phyloP scores from a whole-genome alignment of 1,140 invertebrate species.

The Vanessa atalanta region DNA sequence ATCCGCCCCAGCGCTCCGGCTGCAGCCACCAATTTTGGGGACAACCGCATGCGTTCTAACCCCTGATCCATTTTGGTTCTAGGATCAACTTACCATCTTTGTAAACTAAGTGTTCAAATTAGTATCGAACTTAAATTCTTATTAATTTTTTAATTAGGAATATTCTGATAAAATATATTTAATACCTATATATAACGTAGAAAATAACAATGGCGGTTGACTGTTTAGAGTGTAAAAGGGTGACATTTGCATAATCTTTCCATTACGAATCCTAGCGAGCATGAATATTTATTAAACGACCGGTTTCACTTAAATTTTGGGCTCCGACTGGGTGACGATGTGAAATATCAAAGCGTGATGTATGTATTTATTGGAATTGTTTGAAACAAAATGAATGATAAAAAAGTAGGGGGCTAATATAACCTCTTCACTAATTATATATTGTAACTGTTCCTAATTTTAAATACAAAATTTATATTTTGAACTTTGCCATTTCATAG shows the following conservation, averaged over 20 bases:
- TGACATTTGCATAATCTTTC: constrained; percentile 42
- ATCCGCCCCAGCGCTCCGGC: no score
- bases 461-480: no score
- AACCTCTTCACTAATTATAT: no score
- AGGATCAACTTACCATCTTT: no score
- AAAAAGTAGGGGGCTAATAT: no score
- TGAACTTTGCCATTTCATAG: no score
- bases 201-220: constrained; percentile 6
- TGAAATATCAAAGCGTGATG: not conserved
- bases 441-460: no score
- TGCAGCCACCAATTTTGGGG: no score
- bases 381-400: no score
- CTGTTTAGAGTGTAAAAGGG: constrained; percentile 38
- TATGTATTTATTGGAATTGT: not conserved
- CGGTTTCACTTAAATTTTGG: constrained; percentile 44
- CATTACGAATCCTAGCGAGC: constrained; percentile 35
- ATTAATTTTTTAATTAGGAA: not conserved
- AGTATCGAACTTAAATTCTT: not conserved
- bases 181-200: constrained; percentile 11
- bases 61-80: no score
- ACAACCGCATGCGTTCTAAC: no score
- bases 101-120: no score
- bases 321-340: constrained; percentile 32
- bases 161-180: not conserved
- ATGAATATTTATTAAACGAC: constrained; percentile 47